phyloP scores from a whole-genome alignment of 2,888 invertebrate genomes.

The Lithophane leautieri region DNA sequence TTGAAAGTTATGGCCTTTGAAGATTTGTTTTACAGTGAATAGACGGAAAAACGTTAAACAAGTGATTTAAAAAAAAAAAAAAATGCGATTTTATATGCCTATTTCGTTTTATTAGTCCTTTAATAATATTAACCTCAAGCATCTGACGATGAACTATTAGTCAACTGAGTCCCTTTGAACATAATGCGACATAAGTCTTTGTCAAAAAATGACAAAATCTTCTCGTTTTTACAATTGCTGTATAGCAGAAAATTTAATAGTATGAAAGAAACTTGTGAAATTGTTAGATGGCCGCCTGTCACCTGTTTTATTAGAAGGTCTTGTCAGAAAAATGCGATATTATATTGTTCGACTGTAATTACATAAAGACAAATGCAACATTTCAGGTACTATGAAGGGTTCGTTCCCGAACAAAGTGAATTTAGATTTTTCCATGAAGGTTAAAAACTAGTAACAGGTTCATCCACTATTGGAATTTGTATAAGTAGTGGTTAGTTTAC shows the following conservation, averaged over 20 bases:
- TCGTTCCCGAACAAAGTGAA: too few relatives aligned
- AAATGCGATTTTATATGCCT: neutral
- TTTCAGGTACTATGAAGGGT: too few relatives aligned
- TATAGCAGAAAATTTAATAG: too few relatives aligned
- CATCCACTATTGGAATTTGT: too few relatives aligned
- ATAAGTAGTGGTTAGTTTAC: too few relatives aligned
- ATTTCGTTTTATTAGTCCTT: neutral
- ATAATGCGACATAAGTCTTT: neutral
- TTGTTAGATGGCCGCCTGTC: too few relatives aligned
- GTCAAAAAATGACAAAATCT: neutral
- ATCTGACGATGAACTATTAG: neutral
- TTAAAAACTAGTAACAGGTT: too few relatives aligned
- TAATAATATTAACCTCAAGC: neutral
- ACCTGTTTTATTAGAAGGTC: neutral
- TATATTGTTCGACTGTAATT: neutral
- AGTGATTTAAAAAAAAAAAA: neutral
- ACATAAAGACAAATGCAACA: neutral
- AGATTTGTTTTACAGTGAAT: slow-evolving; percentile 13
- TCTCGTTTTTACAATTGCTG: neutral
- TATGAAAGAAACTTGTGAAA: too few relatives aligned
- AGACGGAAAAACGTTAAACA: neutral
- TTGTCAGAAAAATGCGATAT: neutral
- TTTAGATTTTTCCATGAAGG: too few relatives aligned
- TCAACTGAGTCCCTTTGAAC: neutral
- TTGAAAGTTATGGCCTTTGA: neutral